Conservation (phyloP, 1,140 invertebrate genomes). For the Heliconius eleuchia region DNA sequence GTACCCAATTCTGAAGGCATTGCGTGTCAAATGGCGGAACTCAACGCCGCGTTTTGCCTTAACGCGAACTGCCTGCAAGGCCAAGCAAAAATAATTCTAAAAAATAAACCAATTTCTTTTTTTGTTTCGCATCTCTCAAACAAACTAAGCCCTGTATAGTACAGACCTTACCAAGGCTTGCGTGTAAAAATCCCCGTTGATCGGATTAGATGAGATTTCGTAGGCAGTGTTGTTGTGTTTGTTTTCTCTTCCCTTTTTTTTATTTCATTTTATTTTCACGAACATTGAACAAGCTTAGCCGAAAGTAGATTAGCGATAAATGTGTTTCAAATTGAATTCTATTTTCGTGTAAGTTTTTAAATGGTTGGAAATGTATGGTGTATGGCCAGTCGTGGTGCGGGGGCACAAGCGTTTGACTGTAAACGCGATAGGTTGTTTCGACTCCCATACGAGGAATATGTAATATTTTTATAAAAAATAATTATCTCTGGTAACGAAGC, state of each 20-base stretch:
- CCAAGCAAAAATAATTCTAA: neutral
- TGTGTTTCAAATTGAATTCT: constrained; percentile 11
- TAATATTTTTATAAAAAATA: too few species aligned
- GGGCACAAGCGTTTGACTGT: too few species aligned
- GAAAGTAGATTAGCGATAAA: constrained; percentile 21
- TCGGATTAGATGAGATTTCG: constrained; percentile 31
- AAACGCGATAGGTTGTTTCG: too few species aligned
- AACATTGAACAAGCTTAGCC: constrained; percentile 19
- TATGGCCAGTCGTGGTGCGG: too few species aligned
- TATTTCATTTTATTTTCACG: constrained; percentile 8
- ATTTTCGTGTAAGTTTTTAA: neutral
- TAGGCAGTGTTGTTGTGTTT: constrained; percentile 19
- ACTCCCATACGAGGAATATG: too few species aligned
- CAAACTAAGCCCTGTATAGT: constrained; percentile 4
- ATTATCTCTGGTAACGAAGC: too few species aligned
- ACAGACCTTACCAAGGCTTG: constrained; percentile 20
- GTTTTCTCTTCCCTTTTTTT: constrained; percentile 7
- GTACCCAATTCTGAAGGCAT: too few species aligned
- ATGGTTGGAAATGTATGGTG: too few species aligned
- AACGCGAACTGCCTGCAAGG: neutral
- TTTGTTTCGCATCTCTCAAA: neutral
- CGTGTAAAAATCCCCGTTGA: constrained; percentile 35
- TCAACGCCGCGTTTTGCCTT: too few species aligned
- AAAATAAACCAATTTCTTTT: neutral
- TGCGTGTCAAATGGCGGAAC: too few species aligned